Conservation (phyloP, 2,797 vertebrate species). For the Xenentodon cancila region DNA sequence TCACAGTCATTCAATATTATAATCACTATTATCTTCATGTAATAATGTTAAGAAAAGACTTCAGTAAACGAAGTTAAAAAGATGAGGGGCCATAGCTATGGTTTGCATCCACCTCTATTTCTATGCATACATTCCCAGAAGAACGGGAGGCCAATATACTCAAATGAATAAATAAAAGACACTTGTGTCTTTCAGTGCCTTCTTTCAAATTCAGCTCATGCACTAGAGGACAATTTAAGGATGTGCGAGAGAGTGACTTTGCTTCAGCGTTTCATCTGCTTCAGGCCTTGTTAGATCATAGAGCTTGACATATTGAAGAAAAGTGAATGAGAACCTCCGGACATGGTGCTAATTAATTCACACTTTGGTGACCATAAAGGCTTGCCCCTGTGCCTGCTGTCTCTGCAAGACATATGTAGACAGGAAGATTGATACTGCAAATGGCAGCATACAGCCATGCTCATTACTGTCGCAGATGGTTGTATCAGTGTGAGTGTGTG, state of each 20-base stretch:
- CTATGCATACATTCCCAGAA: not conserved
- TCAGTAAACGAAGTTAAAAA: conserved; percentile 2
- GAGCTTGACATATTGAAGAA: conserved; percentile 54
- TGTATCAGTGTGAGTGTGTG: conserved; percentile 9
- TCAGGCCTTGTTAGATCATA: conserved; percentile 56
- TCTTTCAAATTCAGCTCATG: conserved; percentile 19
- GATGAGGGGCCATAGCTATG: not conserved
- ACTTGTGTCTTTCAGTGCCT: conserved; percentile 14
- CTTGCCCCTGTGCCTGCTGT: conserved; percentile 31
- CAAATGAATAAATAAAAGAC: not conserved
- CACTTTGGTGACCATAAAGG: conserved; percentile 61
- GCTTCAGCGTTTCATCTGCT: conserved; percentile 48
- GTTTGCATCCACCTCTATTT: conserved; percentile 9
- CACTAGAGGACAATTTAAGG: conserved; percentile 37
- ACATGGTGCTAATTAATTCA: conserved; percentile 71
- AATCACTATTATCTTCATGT: conserved; percentile 12
- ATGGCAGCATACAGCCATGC: conserved; percentile 50
- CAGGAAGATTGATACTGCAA: conserved; percentile 65
- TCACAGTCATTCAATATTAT: not conserved
- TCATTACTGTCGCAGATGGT: conserved; percentile 65
- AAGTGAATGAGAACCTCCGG: conserved; percentile 55
- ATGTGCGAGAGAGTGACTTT: conserved; percentile 39
- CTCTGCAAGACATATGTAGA: conserved; percentile 60
- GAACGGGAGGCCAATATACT: not conserved
- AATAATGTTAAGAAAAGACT: not conserved